Evolutionary conservation across 2,113 vertebrate genomes (phyloP).

Genomic region (Hoplias malabaricus): DNA sequence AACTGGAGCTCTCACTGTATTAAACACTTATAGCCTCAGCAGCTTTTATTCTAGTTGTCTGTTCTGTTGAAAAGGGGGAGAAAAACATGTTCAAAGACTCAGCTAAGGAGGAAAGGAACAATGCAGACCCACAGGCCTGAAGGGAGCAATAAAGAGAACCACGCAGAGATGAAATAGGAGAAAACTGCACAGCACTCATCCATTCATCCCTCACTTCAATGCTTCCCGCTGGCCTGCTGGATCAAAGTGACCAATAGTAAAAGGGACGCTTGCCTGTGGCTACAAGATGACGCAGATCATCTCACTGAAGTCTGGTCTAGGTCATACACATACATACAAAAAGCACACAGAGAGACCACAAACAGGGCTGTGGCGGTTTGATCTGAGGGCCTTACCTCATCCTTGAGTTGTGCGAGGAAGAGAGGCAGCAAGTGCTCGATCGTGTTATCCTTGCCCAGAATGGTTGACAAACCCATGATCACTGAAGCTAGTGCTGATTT

Average conservation of each 20-base stretch:
- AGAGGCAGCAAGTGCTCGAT: slow-evolving; percentile 90
- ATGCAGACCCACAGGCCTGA: background rate
- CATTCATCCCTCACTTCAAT: slow-evolving; percentile 50
- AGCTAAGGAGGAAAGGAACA: background rate
- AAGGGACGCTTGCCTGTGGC: slow-evolving; percentile 13
- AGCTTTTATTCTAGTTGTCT: slow-evolving; percentile 25
- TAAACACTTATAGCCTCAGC: background rate
- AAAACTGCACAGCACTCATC: slow-evolving; percentile 26
- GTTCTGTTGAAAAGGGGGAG: background rate
- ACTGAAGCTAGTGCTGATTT: slow-evolving; percentile 90
- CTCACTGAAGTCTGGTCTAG: slow-evolving; percentile 1
- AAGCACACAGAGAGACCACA: background rate
- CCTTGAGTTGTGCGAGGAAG: slow-evolving; percentile 90
- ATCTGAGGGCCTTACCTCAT: slow-evolving; percentile 76
- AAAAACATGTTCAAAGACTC: slow-evolving; percentile 18
- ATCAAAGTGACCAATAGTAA: slow-evolving; percentile 47
- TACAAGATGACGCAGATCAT: slow-evolving; percentile 43
- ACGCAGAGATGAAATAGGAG: slow-evolving; percentile 25
- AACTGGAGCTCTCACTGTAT: background rate
- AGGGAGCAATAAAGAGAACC: slow-evolving; percentile 14
- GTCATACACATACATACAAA: background rate
- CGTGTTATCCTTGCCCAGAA: slow-evolving; percentile 90
- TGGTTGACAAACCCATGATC: slow-evolving; percentile 89
- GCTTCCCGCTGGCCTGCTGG: slow-evolving; percentile 28
- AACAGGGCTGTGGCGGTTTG: background rate